A percentile compares a stretch with the other conserved stretches of the same genome.
Evolutionary conservation across 2,888 invertebrate species (phyloP).

Genomic region (Graphium colonna): DNA sequence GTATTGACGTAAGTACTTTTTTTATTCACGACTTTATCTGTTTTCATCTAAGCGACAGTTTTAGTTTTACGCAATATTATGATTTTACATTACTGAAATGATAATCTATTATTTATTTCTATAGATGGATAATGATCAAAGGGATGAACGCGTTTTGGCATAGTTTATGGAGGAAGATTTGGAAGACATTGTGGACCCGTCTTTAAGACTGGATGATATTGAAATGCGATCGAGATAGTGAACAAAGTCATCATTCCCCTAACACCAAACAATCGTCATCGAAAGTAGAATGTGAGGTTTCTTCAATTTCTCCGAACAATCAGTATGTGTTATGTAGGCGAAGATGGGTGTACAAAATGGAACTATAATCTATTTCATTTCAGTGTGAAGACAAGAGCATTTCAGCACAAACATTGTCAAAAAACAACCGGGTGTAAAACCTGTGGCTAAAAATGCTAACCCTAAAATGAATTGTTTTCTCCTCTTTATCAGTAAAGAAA

Average conservation of each 20-base stretch:
- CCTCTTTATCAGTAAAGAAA: slow-evolving; percentile 16
- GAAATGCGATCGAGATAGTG: slow-evolving; percentile 20
- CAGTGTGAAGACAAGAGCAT: slow-evolving; percentile 5
- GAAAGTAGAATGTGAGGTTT: slow-evolving; percentile 20
- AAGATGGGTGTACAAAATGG: slow-evolving; percentile 19
- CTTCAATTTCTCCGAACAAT: slow-evolving; percentile 16
- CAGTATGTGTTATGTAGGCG: slow-evolving; percentile 20
- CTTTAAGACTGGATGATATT: slow-evolving; percentile 21
- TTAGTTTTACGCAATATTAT: not conserved
- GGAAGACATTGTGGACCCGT: slow-evolving; percentile 23
- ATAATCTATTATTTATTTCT: not conserved
- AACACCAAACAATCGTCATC: slow-evolving; percentile 17
- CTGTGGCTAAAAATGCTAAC: slow-evolving; percentile 11
- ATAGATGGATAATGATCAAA: not conserved
- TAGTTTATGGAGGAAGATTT: slow-evolving; percentile 14
- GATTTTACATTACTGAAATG: not conserved
- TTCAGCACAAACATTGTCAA: slow-evolving; percentile 17
- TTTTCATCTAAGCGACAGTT: not conserved
- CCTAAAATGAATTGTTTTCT: slow-evolving; percentile 10
- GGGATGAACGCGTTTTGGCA: not conserved
- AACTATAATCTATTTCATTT: slow-evolving; percentile 16
- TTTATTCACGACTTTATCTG: not conserved
- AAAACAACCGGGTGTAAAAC: slow-evolving; percentile 17
- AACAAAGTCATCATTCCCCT: slow-evolving; percentile 17
- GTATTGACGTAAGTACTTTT: not conserved